Percentiles rank a stretch among this genome's conserved stretches.
phyloP scores from a whole-genome alignment of 2,797 vertebrate genomes.

The Varecia variegata region DNA sequence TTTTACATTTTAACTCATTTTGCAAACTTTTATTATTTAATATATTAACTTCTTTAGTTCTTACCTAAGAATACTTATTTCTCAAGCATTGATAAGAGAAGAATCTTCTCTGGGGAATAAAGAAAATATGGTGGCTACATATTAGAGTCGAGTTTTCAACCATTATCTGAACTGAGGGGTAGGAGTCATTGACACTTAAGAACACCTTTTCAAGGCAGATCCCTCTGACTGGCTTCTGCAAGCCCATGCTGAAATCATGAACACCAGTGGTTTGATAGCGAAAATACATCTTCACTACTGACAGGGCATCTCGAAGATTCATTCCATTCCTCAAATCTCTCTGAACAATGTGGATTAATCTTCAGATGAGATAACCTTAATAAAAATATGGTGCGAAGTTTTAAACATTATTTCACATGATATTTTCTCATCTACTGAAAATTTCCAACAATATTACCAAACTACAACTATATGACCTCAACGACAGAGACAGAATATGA shows the following conservation, averaged over 20 bases:
- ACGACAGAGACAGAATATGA: neutral
- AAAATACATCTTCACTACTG: neutral
- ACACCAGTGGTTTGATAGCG: neutral
- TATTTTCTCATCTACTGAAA: neutral
- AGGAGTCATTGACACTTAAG: neutral
- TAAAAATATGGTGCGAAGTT: neutral
- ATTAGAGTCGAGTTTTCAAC: neutral
- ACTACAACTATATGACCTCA: neutral
- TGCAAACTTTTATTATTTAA: neutral
- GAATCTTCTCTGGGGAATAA: neutral
- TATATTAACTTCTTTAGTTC: neutral
- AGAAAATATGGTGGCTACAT: neutral
- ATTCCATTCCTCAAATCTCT: neutral
- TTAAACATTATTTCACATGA: neutral
- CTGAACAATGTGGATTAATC: neutral
- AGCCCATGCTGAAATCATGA: neutral
- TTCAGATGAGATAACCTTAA: neutral
- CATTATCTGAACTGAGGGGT: neutral
- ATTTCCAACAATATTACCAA: neutral
- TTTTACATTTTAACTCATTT: neutral
- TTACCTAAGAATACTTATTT: neutral
- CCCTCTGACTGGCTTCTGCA: neutral
- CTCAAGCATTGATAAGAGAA: neutral
- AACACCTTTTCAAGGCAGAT: neutral
- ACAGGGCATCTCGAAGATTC: neutral